phyloP scores from a whole-genome alignment of 2,797 vertebrate species.

The Menidia menidia region DNA sequence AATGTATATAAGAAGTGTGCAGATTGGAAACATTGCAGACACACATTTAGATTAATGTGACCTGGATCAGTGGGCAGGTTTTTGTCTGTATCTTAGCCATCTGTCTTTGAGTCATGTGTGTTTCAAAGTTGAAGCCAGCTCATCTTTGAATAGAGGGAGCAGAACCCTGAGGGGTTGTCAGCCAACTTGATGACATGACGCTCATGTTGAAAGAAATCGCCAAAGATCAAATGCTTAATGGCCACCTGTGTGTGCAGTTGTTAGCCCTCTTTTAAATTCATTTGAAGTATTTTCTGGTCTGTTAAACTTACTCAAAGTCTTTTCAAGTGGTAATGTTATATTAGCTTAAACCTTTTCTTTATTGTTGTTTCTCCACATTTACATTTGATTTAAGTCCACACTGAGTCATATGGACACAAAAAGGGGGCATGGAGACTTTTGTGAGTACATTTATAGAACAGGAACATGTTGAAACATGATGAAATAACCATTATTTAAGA shows the following conservation, averaged over 20 bases:
- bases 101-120: constrained; percentile 41
- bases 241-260: constrained; percentile 51
- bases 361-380: too few species aligned
- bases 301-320: constrained; percentile 39
- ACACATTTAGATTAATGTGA: constrained; percentile 52
- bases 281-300: constrained; percentile 19
- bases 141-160: constrained; percentile 51
- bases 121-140: constrained; percentile 53
- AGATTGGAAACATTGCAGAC: constrained; percentile 39
- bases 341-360: neutral
- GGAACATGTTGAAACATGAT: too few species aligned
- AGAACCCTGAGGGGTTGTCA: constrained; percentile 64
- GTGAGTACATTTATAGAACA: too few species aligned
- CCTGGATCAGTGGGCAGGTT: constrained; percentile 13
- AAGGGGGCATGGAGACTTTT: too few species aligned
- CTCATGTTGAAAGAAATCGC: constrained; percentile 63
- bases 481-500: too few species aligned
- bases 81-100: constrained; percentile 22
- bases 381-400: neutral
- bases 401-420: too few species aligned
- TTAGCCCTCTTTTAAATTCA: constrained; percentile 5
- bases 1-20: neutral
- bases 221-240: constrained; percentile 68
- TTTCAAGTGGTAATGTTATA: constrained; percentile 8
- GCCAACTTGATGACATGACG: constrained; percentile 68